Conservation (phyloP, 2,113 vertebrate genomes). For the Pituophis catenifer region DNA sequence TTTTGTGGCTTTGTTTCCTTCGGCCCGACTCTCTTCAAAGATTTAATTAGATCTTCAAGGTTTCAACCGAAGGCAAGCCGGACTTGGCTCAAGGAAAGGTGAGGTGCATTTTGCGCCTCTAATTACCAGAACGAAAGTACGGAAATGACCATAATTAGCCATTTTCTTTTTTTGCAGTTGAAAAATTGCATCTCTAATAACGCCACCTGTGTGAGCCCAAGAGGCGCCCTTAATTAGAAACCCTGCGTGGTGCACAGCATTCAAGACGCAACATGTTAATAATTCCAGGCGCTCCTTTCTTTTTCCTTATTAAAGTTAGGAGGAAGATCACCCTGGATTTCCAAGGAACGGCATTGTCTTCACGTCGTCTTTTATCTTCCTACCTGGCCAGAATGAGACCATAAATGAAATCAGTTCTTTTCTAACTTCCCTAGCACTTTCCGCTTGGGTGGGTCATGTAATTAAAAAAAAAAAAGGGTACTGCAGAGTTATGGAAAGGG, state of each 20-base stretch:
- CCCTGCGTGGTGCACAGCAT: neutral
- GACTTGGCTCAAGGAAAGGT: slow-evolving; percentile 22
- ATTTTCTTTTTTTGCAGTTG: slow-evolving; percentile 53
- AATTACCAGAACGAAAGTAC: slow-evolving; percentile 40
- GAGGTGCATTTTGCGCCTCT: slow-evolving; percentile 38
- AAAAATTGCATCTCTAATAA: slow-evolving; percentile 40
- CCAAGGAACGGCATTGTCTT: neutral
- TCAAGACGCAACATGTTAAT: neutral
- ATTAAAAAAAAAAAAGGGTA: slow-evolving; percentile 34
- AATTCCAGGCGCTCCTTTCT: neutral
- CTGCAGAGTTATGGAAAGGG: slow-evolving; percentile 15
- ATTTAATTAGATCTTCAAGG: slow-evolving; percentile 28
- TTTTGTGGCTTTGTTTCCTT: slow-evolving; percentile 27
- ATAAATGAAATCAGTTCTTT: slow-evolving; percentile 33
- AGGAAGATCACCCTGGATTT: neutral
- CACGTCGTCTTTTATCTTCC: slow-evolving; percentile 2
- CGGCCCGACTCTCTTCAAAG: slow-evolving; percentile 39
- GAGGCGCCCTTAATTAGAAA: slow-evolving; percentile 14
- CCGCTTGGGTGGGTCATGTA: slow-evolving; percentile 16
- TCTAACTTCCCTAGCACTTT: slow-evolving; percentile 26
- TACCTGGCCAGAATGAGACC: slow-evolving; percentile 19
- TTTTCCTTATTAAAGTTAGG: neutral
- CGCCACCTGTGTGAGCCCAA: slow-evolving; percentile 31
- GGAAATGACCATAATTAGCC: slow-evolving; percentile 52
- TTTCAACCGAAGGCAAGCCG: slow-evolving; percentile 24